Conservation (phyloP, 1,140 invertebrate genomes). For the Dolichoris vasculosae region DNA sequence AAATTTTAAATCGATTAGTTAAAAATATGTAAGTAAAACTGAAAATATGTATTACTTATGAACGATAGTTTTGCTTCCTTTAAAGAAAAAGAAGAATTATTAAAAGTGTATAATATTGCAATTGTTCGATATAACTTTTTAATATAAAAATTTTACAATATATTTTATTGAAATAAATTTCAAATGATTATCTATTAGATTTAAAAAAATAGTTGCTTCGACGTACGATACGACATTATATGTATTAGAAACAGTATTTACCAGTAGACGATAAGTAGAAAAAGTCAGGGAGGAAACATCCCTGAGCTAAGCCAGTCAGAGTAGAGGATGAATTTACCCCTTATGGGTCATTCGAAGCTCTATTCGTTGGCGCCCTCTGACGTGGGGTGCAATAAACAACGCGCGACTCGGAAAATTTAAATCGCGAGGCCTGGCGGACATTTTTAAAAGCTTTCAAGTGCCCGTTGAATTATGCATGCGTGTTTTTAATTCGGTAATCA, state of each 20-base stretch:
- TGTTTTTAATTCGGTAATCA: constrained; percentile 72
- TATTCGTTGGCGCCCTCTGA: constrained; percentile 44
- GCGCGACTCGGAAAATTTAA: background rate
- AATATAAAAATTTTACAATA: too few relatives aligned
- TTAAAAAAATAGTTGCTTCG: too few relatives aligned
- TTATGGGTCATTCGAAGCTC: background rate
- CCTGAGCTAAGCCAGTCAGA: background rate
- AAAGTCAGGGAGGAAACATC: background rate
- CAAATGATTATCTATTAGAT: too few relatives aligned
- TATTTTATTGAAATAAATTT: too few relatives aligned
- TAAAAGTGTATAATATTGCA: too few relatives aligned
- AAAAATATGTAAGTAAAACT: too few relatives aligned
- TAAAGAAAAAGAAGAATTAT: too few relatives aligned
- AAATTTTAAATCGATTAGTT: too few relatives aligned
- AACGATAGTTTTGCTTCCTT: too few relatives aligned
- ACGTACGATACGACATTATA: too few relatives aligned
- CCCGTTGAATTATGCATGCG: constrained; percentile 69
- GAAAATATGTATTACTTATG: too few relatives aligned
- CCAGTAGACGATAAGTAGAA: background rate
- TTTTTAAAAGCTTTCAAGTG: constrained; percentile 29
- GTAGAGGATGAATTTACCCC: constrained; percentile 18
- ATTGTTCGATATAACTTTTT: too few relatives aligned
- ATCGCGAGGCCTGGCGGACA: constrained; percentile 37
- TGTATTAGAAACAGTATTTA: background rate
- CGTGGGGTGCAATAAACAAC: background rate